Base-by-base conservation (phyloP, 1,140 invertebrate species). In the Drosophila serrata region DNA sequence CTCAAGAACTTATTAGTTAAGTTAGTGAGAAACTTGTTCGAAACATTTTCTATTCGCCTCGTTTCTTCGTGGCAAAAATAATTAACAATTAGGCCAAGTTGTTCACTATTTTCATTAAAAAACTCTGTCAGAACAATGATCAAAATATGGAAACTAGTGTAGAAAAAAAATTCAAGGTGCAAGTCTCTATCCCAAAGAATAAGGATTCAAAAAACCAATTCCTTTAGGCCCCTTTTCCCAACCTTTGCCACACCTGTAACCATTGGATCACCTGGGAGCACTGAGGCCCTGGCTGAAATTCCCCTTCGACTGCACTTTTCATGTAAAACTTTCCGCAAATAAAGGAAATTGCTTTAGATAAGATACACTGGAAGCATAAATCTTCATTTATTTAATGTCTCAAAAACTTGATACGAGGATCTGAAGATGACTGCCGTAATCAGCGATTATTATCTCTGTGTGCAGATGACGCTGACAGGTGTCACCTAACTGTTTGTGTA, bases 321-420 rank as follows among this genome's bases (percentile, higher is more conserved):
- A 39, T 33, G 17, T 5, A 39, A 58, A 72, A 35, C 22, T 72
- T 72, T 72, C 42, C 65, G 22, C 51, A 8, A 11, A 56, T 57
- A 40, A 42, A 58, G 31, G 15, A 37, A 56, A 48, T 40, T 27
- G 11, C 29, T 22, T 12, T 31, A 22, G 49, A 48, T 53, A 43
- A 72, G 27, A 39, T 72, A 40, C 24, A 48, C 49, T n/a, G 12
- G 12, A 3, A 17, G 4, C 15, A 69, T 72, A 72, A 70, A 72
- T 72, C 29, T 12, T 40, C 6, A 72, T 70, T 70, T 72, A 58
- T 68, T 72, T 57, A 29, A 33, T n/a, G 33, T 40, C 63, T 68
- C 17, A 51, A 67, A 29, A 5, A n/a, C 6, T 29, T 46, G 27
- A 19, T n/a, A 22, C 19, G 31, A 24, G n/a, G 5, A 2, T 19